Conservation (phyloP, 2,888 invertebrate species). For the Azorinus chamasolen region DNA sequence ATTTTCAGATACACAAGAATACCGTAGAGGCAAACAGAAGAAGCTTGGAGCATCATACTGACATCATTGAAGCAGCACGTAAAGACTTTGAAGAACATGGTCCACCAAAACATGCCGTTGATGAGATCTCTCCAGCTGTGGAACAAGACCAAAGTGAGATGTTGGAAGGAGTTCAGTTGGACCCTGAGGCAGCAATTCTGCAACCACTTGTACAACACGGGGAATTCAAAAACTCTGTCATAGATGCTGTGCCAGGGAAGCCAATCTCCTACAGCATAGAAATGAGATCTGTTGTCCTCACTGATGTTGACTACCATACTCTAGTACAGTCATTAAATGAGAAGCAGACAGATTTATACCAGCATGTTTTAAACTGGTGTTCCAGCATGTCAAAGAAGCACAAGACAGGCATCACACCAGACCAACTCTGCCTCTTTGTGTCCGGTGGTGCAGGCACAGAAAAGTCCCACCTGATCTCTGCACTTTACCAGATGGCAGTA, state of each 20-base stretch:
- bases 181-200: conserved; percentile 14
- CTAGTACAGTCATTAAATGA: conserved; percentile 12
- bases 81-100: conserved; percentile 24
- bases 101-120: conserved; percentile 29
- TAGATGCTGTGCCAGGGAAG: conserved; percentile 3
- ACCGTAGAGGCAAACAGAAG: not conserved
- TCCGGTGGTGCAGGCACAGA: conserved; percentile 66
- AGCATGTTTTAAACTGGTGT: conserved; percentile 43
- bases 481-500: conserved; percentile 53
- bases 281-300: conserved; percentile 20
- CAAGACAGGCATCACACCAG: no score
- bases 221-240: not conserved
- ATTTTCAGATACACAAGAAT: not conserved
- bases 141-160: conserved; percentile 23
- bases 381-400: no score
- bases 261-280: conserved; percentile 11
- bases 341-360: conserved; percentile 27
- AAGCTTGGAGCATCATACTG: conserved; percentile 11
- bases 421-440: conserved; percentile 35
- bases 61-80: conserved; percentile 10
- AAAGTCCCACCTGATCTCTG: conserved; percentile 53
- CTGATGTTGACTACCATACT: conserved; percentile 23
- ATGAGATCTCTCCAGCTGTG: conserved; percentile 23
- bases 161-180: not conserved
- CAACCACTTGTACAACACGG: conserved; percentile 5